phyloP scores from a whole-genome alignment of 1,140 invertebrate species.

The Drosophila repleta region DNA sequence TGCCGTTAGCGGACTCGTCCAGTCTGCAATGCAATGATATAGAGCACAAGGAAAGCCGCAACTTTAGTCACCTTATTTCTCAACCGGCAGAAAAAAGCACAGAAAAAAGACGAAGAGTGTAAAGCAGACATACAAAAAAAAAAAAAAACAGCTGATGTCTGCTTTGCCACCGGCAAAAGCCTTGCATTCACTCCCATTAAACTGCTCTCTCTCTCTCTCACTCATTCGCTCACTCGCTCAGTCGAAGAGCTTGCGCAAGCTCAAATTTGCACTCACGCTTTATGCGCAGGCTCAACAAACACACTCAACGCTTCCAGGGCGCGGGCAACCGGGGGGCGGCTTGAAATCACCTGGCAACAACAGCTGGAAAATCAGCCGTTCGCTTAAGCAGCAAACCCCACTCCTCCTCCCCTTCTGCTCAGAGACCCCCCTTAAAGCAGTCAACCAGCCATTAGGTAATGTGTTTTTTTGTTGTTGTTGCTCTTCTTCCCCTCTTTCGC shows the following conservation, averaged over 20 bases:
- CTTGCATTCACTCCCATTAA: conserved; percentile 15
- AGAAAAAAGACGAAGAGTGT: conserved; percentile 21
- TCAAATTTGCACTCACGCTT: conserved; percentile 39
- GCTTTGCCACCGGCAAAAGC: conserved; percentile 42
- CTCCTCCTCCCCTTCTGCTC: background rate
- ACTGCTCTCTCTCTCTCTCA: conserved; percentile 14
- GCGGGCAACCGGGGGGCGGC: conserved; percentile 10
- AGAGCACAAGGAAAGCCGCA: conserved; percentile 15
- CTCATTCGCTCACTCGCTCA: conserved; percentile 10
- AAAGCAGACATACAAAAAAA: conserved; percentile 27
- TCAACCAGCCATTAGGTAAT: conserved; percentile 41
- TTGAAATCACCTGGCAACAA: conserved; percentile 83
- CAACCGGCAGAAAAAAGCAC: conserved; percentile 63
- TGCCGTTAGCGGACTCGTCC: conserved; percentile 62
- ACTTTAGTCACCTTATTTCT: conserved; percentile 57
- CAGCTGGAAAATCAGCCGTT: conserved; percentile 84
- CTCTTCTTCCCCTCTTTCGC: conserved; percentile 26
- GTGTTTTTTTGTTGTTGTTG: conserved; percentile 3
- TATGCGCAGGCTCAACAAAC: conserved; percentile 65
- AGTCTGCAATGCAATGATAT: conserved; percentile 63
- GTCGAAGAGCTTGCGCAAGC: conserved; percentile 45
- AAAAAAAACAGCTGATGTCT: conserved; percentile 76
- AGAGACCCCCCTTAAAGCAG: conserved; percentile 5
- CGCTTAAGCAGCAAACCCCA: conserved; percentile 11
- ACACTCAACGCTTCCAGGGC: conserved; percentile 56